A percentile compares a stretch with the other conserved stretches of the same genome.
phyloP scores from a whole-genome alignment of 2,113 vertebrate genomes.

The Bujurquina vittata region DNA sequence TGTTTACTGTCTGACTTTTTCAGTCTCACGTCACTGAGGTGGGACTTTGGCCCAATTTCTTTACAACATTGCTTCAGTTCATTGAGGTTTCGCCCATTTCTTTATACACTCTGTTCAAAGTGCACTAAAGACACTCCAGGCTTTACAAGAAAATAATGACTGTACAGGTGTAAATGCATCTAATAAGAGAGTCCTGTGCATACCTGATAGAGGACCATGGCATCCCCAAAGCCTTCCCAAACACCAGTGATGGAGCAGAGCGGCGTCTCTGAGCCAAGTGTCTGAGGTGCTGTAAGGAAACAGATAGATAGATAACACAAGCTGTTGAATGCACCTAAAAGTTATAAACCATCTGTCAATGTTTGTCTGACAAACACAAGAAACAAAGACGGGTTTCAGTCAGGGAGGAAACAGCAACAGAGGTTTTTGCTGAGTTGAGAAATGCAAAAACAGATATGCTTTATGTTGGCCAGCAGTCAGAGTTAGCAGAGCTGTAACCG shows the following conservation, averaged over 20 bases:
- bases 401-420: not conserved
- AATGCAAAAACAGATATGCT: not conserved
- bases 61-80: too few relatives aligned
- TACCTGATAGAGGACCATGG: slow-evolving; percentile 80
- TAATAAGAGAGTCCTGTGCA: not conserved
- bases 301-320: not conserved
- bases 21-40: too few relatives aligned
- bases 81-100: not conserved
- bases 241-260: slow-evolving; percentile 78
- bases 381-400: not conserved
- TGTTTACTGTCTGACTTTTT: too few relatives aligned
- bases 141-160: not conserved
- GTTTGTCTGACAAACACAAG: not conserved
- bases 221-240: slow-evolving; percentile 78
- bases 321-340: not conserved
- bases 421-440: not conserved
- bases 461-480: not conserved
- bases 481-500: not conserved
- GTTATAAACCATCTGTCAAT: not conserved
- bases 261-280: slow-evolving; percentile 70
- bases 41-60: too few relatives aligned
- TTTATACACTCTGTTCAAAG: not conserved
- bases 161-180: not conserved
- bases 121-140: not conserved
- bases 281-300: slow-evolving; percentile 71